These are phyloP conservation scores for Desoria tigrina DNA, from an alignment of 2,888 invertebrate species.

Conservation along the genomic window DNA sequence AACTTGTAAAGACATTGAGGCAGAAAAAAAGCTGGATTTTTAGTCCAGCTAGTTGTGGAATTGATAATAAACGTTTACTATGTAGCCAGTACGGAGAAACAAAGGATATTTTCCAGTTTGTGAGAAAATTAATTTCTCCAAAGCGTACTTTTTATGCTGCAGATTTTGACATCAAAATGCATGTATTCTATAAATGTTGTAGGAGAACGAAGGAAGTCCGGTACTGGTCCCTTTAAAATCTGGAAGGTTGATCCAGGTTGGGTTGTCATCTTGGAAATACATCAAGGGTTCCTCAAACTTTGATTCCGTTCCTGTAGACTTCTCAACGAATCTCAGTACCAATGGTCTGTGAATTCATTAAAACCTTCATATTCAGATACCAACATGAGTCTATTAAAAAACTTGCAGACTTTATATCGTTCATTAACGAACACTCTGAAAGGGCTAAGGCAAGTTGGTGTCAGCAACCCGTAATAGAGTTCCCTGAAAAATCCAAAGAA, in stretches of 20 bases:
- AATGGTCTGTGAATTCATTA: too few relatives aligned
- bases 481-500: neutral
- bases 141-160: too few relatives aligned
- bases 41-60: neutral
- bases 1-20: too few relatives aligned
- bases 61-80: neutral
- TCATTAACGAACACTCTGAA: constrained; percentile 8
- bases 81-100: constrained; percentile 1
- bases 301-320: neutral
- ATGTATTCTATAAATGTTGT: too few relatives aligned
- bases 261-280: neutral
- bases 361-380: too few relatives aligned
- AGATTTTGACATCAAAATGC: too few relatives aligned
- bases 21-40: too few relatives aligned
- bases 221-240: constrained; percentile 7
- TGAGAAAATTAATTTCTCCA: too few relatives aligned
- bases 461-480: neutral
- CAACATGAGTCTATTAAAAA: too few relatives aligned
- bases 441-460: constrained; percentile 4
- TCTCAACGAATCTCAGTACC: constrained; percentile 3
- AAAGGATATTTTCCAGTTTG: neutral
- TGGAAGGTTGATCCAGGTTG: constrained; percentile 1
- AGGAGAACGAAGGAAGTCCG: neutral
- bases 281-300: neutral
- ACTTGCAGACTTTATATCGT: neutral